Percentiles rank a stretch among this genome's conserved stretches.
phyloP scores from a whole-genome alignment of 1,140 invertebrate genomes.

The Drosophila persimilis region DNA sequence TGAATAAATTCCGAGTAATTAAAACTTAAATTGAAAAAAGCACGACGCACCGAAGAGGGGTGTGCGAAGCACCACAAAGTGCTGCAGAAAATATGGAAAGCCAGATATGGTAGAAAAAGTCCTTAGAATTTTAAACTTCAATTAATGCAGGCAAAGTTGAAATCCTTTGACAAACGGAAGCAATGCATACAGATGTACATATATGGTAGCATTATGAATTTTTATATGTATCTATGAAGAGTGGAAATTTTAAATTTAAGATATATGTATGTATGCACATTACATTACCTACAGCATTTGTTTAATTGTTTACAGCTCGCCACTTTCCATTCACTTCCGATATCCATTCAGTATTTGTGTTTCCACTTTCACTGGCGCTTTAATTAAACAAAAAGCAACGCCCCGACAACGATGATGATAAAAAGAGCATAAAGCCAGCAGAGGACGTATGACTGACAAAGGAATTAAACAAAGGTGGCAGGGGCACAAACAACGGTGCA shows the following conservation, averaged over 20 bases:
- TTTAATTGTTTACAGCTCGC: not conserved
- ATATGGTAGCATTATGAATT: too few species aligned
- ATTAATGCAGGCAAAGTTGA: too few species aligned
- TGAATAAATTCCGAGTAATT: conserved; percentile 41
- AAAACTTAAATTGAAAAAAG: conserved; percentile 34
- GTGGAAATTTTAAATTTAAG: not conserved
- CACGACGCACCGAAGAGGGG: not conserved
- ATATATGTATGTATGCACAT: not conserved
- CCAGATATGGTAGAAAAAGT: conserved; percentile 1
- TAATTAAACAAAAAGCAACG: conserved; percentile 50
- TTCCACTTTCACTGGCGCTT: conserved; percentile 45
- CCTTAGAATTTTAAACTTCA: too few species aligned
- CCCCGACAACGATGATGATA: conserved; percentile 12
- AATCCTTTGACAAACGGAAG: too few species aligned
- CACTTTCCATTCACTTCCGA: conserved; percentile 3
- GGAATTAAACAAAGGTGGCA: conserved; percentile 38
- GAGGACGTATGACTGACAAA: conserved; percentile 23
- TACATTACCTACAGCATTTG: not conserved
- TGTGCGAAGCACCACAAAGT: not conserved
- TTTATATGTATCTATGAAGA: too few species aligned
- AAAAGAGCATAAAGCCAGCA: conserved; percentile 41
- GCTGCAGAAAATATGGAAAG: conserved; percentile 22
- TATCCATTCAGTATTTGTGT: conserved; percentile 3
- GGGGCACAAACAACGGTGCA: conserved; percentile 42
- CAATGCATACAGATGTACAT: not conserved